Percentiles rank a stretch among this genome's conserved stretches.
These are phyloP conservation scores for Drosophila tristis DNA, from an alignment of 1,140 invertebrate species.

Conservation along the genomic window DNA sequence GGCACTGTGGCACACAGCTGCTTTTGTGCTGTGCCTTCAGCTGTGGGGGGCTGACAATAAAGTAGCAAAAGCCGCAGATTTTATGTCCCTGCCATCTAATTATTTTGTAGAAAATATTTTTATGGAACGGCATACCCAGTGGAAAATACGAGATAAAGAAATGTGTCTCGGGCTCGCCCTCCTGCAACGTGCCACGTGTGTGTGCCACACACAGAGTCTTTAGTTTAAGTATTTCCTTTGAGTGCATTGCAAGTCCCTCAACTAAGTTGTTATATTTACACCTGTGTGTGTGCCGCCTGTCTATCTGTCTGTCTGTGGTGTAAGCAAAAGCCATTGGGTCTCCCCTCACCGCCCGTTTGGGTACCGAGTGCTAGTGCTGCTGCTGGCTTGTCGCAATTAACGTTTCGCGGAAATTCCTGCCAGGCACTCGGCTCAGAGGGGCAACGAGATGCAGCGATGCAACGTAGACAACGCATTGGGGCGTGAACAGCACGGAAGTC, in stretches of 20 bases:
- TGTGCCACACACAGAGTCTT: conserved; percentile 18
- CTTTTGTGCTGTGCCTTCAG: not conserved
- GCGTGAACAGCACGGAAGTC: conserved; percentile 79
- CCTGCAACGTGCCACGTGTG: not conserved
- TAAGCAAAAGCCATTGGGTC: conserved; percentile 62
- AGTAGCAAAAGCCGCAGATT: not conserved
- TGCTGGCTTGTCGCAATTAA: conserved; percentile 80
- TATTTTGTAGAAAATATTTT: conserved; percentile 17
- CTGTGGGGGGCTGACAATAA: conserved; percentile 1
- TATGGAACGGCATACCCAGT: not conserved
- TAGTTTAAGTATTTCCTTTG: conserved; percentile 49
- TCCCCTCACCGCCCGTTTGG: conserved; percentile 6
- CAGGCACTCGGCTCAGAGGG: conserved; percentile 40
- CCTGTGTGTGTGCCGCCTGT: conserved; percentile 43
- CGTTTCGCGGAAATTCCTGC: conserved; percentile 78
- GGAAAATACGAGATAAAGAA: no score
- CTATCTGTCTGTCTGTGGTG: conserved; percentile 35
- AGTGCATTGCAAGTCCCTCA: conserved; percentile 43
- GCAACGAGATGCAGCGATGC: conserved; percentile 22
- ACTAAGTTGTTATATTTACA: conserved; percentile 48
- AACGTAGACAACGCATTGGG: conserved; percentile 49
- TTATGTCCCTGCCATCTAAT: conserved; percentile 16
- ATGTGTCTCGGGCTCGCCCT: no score
- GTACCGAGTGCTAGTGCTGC: conserved; percentile 1
- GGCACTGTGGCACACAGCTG: not conserved